Evolutionary conservation across 2,113 vertebrate species (phyloP), one percentile per base, ranked within the genome.

Genomic region (Gasterosteus nipponicus): DNA sequence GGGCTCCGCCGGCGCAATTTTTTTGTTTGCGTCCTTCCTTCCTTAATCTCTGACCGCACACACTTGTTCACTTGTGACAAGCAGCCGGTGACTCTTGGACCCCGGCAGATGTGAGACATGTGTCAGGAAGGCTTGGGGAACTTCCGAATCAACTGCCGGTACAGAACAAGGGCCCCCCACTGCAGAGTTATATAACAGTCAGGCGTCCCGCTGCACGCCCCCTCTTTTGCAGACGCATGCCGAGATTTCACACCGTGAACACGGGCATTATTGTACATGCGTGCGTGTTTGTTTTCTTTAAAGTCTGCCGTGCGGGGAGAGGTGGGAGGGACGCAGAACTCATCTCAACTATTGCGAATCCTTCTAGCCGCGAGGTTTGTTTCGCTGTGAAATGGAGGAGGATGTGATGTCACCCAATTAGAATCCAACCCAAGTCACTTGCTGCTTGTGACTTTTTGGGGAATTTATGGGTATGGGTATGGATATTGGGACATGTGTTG

Each of bases 351-450:
- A 75, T 77, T 66, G 41, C 90, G 84, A 86, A 82, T 86, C 84
- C 33, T 88, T 87, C 78, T 85, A 75, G 75, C 51, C 88, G n/a
- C 73, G 78, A 56, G 46, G 91, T 92, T 95, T 91, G 86, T 93
- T 79, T 90, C 22, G 90, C 90, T 92, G 93, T 87, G 82, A 87
- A 61, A 93, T 89, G 89, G 72, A 93, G 26, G 79, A 96, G 95
- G 95, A 96, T 94, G 86, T 96, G 96, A 97, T 93, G 92, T 97
- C 95, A 97, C 93, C 81, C 86, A 73, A 44, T 78, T 95, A 91
- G 94, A 93, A 96, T 97, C 92, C 86, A 91, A 92, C 91, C 90
- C 93, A 94, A 94, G 92, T 93, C 90, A 90, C 94, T 92, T 84
- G 91, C 91, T 65, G 65, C 79, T 89, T 66, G 81, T 87, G 88